These are phyloP conservation scores for Meloe dianella DNA, from an alignment of 2,888 invertebrate genomes.

Conservation along the genomic window DNA sequence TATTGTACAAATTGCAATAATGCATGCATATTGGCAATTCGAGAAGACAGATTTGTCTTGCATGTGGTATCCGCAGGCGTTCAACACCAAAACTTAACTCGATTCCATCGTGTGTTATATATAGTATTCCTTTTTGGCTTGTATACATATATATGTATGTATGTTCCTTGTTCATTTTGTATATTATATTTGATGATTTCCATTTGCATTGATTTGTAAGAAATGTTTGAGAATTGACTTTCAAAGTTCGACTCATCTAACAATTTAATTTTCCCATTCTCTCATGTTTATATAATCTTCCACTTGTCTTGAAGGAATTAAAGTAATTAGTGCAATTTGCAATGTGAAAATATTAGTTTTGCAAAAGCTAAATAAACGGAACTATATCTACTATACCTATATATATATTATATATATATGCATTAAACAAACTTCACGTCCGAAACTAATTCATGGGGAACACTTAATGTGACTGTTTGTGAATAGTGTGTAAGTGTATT, in stretches of 20 bases:
- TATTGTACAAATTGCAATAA: conserved; percentile 55
- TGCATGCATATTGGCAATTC: conserved; percentile 56
- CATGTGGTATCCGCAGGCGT: conserved; percentile 45
- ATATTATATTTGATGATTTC: conserved; percentile 39
- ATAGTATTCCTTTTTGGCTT: conserved; percentile 40
- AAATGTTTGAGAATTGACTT: not conserved
- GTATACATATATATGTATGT: conserved; percentile 35
- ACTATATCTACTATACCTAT: conserved; percentile 30
- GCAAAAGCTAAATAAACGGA: conserved; percentile 42
- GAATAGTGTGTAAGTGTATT: conserved; percentile 34
- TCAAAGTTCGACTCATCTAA: not conserved
- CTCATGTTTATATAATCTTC: not conserved
- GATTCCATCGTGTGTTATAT: conserved; percentile 39
- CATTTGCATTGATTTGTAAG: conserved; percentile 37
- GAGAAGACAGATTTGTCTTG: conserved; percentile 43
- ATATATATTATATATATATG: not conserved
- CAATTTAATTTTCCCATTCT: not conserved
- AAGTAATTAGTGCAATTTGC: conserved; percentile 27
- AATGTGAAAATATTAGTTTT: conserved; percentile 43
- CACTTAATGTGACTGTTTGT: conserved; percentile 38
- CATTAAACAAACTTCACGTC: conserved; percentile 45
- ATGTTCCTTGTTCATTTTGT: conserved; percentile 37
- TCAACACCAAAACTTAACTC: conserved; percentile 41
- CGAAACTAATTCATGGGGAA: conserved; percentile 42
- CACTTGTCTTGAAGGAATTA: conserved; percentile 17